Evolutionary conservation across 2,797 vertebrate species (phyloP).

Genomic region (Triplophysa yarkandensis): DNA sequence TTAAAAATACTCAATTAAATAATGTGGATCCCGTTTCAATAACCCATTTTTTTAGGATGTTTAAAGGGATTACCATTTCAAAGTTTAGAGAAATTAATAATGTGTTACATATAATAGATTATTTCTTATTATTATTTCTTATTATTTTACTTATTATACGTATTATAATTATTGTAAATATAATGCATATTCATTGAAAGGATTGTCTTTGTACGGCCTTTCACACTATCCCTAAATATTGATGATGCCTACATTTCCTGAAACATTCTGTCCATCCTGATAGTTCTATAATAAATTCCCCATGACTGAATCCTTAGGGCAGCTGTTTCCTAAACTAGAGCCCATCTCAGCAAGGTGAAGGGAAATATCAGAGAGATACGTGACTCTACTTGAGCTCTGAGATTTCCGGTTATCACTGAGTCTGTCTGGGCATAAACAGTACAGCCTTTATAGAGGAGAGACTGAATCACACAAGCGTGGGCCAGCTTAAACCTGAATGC

Average conservation of each 20-base stretch:
- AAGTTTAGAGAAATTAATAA: too few species aligned
- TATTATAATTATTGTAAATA: too few species aligned
- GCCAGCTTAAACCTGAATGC: background rate
- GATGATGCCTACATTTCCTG: constrained; percentile 29
- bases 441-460: background rate
- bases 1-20: too few species aligned
- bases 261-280: constrained; percentile 36
- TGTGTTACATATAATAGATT: too few species aligned
- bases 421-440: background rate
- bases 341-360: constrained; percentile 30
- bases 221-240: constrained; percentile 33
- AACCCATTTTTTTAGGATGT: too few species aligned
- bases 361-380: constrained; percentile 3
- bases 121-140: too few species aligned
- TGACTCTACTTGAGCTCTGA: background rate
- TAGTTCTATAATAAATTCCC: constrained; percentile 13
- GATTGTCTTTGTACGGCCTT: background rate
- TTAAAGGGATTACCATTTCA: too few species aligned
- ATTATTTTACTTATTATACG: too few species aligned
- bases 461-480: background rate
- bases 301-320: constrained; percentile 30
- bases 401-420: constrained; percentile 1
- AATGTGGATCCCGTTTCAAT: too few species aligned
- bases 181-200: too few species aligned
- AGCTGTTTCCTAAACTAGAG: constrained; percentile 45